These are phyloP conservation scores for Rhinolophus ferrumequinum DNA, from an alignment of 2,113 vertebrate genomes.

Conservation along the genomic window DNA sequence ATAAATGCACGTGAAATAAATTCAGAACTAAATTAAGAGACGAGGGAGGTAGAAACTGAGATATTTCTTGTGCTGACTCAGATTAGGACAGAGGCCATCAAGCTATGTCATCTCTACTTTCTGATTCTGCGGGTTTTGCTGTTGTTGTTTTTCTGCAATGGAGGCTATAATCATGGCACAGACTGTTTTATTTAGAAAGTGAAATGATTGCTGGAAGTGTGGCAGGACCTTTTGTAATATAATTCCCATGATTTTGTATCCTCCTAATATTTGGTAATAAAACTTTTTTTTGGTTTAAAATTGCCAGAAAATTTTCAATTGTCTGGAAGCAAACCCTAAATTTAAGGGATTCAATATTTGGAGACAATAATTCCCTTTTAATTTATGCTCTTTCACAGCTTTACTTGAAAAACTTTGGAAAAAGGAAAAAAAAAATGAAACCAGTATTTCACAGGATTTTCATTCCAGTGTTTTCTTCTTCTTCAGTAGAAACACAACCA, in stretches of 20 bases:
- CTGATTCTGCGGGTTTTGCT: background rate
- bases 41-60: background rate
- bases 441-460: conserved; percentile 14
- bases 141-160: background rate
- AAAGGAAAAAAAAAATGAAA: background rate
- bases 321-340: background rate
- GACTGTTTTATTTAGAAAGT: background rate
- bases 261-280: background rate
- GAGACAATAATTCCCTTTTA: background rate
- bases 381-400: background rate
- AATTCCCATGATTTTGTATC: background rate
- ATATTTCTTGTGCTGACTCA: accelerated
- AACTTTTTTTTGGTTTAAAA: background rate
- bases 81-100: background rate
- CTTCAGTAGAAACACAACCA: conserved; percentile 16
- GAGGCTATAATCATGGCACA: background rate
- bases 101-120: background rate
- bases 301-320: background rate
- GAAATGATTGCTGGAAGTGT: background rate
- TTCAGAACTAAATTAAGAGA: background rate
- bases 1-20: background rate
- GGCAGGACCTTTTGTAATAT: background rate
- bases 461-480: background rate
- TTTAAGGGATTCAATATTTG: background rate
- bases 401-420: background rate